Evolutionary conservation across 2,888 invertebrate genomes (phyloP).

Genomic region (Agriotes lineatus): DNA sequence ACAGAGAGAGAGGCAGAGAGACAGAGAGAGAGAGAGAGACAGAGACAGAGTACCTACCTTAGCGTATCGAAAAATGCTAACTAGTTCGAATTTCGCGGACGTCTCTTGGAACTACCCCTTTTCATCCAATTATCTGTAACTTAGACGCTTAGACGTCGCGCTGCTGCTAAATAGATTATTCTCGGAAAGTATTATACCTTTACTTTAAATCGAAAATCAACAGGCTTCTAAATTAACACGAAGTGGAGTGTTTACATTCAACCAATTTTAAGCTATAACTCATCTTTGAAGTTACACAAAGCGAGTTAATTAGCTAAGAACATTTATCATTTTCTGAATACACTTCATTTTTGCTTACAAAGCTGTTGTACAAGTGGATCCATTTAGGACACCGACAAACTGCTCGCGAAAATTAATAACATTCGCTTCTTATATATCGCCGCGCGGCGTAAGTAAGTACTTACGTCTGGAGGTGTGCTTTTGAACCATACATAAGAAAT

Average conservation of each 20-base stretch:
- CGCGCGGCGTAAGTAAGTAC: conserved; percentile 7
- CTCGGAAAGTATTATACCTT: conserved; percentile 16
- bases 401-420: conserved; percentile 21
- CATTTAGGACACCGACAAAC: conserved; percentile 23
- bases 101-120: neutral
- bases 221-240: conserved; percentile 41
- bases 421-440: conserved; percentile 9
- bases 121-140: conserved; percentile 4
- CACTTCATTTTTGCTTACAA: conserved; percentile 34
- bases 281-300: conserved; percentile 45
- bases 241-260: conserved; percentile 43
- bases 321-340: conserved; percentile 44
- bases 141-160: conserved; percentile 3
- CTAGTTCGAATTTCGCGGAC: neutral
- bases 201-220: conserved; percentile 23
- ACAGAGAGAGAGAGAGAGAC: too few species aligned
- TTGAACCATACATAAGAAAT: conserved; percentile 20
- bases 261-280: conserved; percentile 42
- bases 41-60: too few species aligned
- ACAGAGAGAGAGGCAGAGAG: too few species aligned
- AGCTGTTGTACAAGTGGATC: conserved; percentile 22
- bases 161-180: conserved; percentile 9
- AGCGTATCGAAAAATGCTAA: too few species aligned
- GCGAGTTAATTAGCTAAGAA: conserved; percentile 48
- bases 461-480: conserved; percentile 15